Evolutionary conservation across 2,113 vertebrate genomes (phyloP).

Genomic region (Butorides virescens): DNA sequence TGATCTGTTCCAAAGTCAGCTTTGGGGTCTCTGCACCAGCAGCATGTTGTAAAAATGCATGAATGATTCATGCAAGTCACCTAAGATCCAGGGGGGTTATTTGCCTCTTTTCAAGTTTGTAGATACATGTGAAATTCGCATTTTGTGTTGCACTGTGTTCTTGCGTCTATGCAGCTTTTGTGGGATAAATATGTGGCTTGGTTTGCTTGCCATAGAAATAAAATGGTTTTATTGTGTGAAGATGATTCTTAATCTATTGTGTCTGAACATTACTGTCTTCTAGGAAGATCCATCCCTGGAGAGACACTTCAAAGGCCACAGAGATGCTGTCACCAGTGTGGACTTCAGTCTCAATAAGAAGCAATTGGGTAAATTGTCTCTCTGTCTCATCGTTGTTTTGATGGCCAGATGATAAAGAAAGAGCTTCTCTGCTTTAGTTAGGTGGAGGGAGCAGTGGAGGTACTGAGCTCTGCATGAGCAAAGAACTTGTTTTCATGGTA

Average conservation of each 20-base stretch:
- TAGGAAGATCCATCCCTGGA: conserved; percentile 92
- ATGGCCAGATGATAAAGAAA: neutral
- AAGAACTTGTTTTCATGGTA: neutral
- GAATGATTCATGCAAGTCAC: neutral
- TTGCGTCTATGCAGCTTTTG: neutral
- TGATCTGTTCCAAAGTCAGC: neutral
- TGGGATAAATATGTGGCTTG: neutral
- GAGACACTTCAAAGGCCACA: conserved; percentile 92
- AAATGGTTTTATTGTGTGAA: neutral
- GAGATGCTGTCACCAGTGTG: conserved; percentile 87
- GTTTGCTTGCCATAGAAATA: neutral
- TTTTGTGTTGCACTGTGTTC: neutral
- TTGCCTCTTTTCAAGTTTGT: neutral
- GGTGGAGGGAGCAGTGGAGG: neutral
- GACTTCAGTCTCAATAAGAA: conserved; percentile 90
- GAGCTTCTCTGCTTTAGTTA: neutral
- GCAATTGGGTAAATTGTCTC: conserved; percentile 83
- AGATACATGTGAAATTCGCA: rapidly evolving
- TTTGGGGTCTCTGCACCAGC: neutral
- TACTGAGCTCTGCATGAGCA: neutral
- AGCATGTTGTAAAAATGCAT: neutral
- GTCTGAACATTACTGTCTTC: neutral
- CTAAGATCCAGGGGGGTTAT: too few relatives aligned
- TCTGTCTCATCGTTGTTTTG: neutral
- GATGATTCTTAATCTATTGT: neutral